Evolutionary conservation across 2,888 invertebrate species (phyloP).

Genomic region (Neoscelio sp.): DNA sequence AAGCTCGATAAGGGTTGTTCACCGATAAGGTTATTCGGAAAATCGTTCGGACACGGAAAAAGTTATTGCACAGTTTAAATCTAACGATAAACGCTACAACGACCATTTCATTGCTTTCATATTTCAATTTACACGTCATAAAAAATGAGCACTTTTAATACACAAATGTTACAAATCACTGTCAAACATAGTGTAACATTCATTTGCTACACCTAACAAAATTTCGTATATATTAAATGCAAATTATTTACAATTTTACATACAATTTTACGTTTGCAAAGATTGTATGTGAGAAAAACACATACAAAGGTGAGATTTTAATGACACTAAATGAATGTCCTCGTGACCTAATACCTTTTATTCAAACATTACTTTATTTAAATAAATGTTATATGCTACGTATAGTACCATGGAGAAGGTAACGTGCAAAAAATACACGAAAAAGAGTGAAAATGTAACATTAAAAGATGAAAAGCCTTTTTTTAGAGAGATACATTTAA

Average conservation of each 20-base stretch:
- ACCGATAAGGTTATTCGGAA: constrained; percentile 65
- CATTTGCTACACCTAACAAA: background rate
- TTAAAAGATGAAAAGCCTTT: constrained; percentile 14
- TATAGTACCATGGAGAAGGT: no score
- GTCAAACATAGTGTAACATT: constrained; percentile 5
- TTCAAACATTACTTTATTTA: no score
- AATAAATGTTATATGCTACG: no score
- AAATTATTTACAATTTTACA: no score
- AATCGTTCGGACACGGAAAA: constrained; percentile 62
- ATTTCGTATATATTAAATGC: no score
- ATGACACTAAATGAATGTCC: no score
- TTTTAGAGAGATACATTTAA: constrained; percentile 16
- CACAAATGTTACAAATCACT: no score
- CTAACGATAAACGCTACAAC: constrained; percentile 53
- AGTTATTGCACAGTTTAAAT: constrained; percentile 60
- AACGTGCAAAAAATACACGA: constrained; percentile 5
- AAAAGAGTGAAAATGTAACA: background rate
- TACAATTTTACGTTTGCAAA: no score
- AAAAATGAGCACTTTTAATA: constrained; percentile 38
- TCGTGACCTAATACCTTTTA: no score
- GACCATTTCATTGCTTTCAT: constrained; percentile 34
- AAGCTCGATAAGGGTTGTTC: constrained; percentile 64
- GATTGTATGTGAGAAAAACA: no score
- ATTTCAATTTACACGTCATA: constrained; percentile 49
- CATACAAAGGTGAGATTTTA: no score